Conservation (phyloP, 2,797 vertebrate genomes). For the Poecile montanus region DNA sequence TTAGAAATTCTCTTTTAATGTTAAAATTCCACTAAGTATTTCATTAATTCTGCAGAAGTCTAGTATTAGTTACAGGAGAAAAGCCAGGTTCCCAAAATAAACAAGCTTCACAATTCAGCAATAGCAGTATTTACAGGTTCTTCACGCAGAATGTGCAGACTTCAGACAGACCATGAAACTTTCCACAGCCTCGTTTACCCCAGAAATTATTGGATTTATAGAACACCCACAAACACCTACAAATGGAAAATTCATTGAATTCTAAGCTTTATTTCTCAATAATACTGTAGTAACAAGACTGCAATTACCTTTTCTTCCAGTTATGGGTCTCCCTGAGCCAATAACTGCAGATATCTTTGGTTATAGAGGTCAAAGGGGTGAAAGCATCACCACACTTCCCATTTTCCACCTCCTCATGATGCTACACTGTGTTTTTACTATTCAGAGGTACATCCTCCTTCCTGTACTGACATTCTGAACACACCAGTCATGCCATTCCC, state of each 20-base stretch:
- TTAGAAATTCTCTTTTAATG: neutral
- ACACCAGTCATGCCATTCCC: neutral
- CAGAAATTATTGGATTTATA: conserved; percentile 45
- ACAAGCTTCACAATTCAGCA: neutral
- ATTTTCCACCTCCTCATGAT: neutral
- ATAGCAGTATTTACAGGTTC: neutral
- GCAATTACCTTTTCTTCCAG: conserved; percentile 18
- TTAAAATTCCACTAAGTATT: neutral
- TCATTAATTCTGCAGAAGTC: neutral
- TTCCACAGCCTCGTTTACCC: neutral
- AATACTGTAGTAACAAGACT: conserved; percentile 23
- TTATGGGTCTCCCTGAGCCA: conserved; percentile 4
- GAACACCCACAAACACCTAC: conserved; percentile 54
- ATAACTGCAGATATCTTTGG: neutral
- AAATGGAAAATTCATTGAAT: conserved; percentile 51
- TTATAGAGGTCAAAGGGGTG: neutral
- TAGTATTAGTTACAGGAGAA: neutral
- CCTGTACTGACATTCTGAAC: neutral
- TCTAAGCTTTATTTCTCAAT: conserved; percentile 43
- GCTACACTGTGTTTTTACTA: accelerated
- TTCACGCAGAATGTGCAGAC: neutral
- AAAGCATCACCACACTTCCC: neutral
- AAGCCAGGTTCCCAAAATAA: neutral
- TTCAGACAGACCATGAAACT: neutral
- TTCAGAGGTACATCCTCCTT: neutral